phyloP scores from a whole-genome alignment of 2,113 vertebrate genomes.

The Cyanoramphus novaezelandiae region DNA sequence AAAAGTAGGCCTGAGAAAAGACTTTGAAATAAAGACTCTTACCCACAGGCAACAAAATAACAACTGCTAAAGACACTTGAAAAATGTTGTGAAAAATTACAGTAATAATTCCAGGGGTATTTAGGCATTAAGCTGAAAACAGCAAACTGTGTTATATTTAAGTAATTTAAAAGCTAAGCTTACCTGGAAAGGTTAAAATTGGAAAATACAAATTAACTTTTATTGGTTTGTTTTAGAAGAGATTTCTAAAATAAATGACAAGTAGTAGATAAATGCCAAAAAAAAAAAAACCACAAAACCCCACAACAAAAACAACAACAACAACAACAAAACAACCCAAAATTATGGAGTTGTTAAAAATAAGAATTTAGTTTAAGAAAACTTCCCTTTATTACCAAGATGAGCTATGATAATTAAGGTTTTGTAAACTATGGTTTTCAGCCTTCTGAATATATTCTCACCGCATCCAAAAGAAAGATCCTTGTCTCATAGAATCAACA shows the following conservation, averaged over 20 bases:
- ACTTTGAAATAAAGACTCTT: background rate
- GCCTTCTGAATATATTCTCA: slow-evolving; percentile 16
- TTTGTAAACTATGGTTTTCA: slow-evolving; percentile 13
- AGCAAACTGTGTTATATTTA: background rate
- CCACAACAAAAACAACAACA: no score
- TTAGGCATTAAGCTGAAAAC: background rate
- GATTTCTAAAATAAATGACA: background rate
- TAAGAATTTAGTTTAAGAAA: background rate
- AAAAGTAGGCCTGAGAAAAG: background rate
- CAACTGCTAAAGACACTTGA: background rate
- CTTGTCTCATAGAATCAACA: background rate
- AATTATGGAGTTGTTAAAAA: background rate
- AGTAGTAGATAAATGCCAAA: background rate
- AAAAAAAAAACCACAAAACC: no score
- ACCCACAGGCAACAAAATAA: background rate
- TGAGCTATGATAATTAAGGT: background rate
- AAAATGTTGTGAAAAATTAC: background rate
- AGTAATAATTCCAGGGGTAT: background rate
- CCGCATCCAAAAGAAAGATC: slow-evolving; percentile 20
- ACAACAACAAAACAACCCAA: background rate
- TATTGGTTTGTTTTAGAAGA: background rate
- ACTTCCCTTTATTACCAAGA: background rate
- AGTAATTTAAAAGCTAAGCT: background rate
- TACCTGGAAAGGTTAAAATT: background rate
- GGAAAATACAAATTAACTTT: background rate